A percentile compares a stretch with the other conserved stretches of the same genome.
phyloP scores from a whole-genome alignment of 2,888 invertebrate species.

The Calameuta pallipes region DNA sequence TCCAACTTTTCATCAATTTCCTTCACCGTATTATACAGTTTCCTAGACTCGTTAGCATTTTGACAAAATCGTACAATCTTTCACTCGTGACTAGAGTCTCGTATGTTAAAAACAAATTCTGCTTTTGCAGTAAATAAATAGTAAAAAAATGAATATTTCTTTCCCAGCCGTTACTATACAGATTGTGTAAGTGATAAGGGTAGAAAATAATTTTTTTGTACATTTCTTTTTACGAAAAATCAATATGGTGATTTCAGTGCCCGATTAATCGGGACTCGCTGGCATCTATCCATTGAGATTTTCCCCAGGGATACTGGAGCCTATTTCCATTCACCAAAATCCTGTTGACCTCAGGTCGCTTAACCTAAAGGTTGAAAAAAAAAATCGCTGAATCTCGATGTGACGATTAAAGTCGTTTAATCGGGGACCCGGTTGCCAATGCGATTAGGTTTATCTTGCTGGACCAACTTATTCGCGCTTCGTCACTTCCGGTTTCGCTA shows the following conservation, averaged over 20 bases:
- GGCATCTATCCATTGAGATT: neutral
- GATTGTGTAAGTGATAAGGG: neutral
- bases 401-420: neutral
- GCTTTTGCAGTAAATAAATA: neutral
- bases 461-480: neutral
- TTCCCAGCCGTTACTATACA: neutral
- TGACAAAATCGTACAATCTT: neutral
- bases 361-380: neutral
- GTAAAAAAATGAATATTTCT: neutral
- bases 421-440: neutral
- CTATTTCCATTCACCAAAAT: neutral
- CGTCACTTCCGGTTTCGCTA: neutral
- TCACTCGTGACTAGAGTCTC: too few relatives aligned
- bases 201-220: neutral
- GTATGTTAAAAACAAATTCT: neutral
- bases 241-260: neutral
- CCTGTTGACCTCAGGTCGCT: neutral
- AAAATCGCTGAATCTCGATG: neutral
- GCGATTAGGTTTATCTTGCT: neutral
- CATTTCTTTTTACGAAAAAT: neutral
- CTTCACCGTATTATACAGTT: neutral
- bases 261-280: neutral
- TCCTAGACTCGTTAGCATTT: neutral
- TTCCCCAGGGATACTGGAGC: neutral
- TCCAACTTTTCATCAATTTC: neutral